Conservation (phyloP, 2,113 vertebrate species). For the Sander lucioperca region DNA sequence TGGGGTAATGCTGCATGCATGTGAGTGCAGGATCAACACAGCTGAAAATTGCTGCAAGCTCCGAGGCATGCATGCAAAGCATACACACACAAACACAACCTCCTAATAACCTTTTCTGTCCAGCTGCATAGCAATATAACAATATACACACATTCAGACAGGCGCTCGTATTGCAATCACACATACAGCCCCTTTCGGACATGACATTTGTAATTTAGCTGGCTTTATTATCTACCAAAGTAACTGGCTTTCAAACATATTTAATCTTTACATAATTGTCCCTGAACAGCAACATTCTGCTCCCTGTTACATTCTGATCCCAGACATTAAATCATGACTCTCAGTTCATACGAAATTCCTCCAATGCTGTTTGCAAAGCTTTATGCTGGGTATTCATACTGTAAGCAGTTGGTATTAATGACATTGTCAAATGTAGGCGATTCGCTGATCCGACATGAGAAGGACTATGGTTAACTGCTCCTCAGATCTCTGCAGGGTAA, state of each 20-base stretch:
- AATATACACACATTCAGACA: neutral
- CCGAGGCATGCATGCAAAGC: constrained; percentile 6
- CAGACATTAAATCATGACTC: neutral
- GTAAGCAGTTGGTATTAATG: neutral
- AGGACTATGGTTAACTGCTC: too few species aligned
- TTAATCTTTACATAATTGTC: neutral
- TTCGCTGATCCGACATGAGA: too few species aligned
- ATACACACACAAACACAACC: constrained; percentile 31
- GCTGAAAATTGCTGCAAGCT: constrained; percentile 31
- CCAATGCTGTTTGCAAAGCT: neutral
- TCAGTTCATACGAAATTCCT: neutral
- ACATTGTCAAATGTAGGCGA: too few species aligned
- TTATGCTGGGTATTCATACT: neutral
- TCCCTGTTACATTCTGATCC: neutral
- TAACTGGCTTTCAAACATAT: neutral
- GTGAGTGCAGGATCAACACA: neutral
- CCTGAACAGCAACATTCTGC: neutral
- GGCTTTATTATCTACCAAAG: neutral
- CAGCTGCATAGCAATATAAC: neutral
- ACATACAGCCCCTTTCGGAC: neutral
- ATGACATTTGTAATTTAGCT: neutral
- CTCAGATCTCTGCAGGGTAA: too few species aligned
- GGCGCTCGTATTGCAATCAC: neutral
- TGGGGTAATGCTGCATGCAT: constrained; percentile 5
- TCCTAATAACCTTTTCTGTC: constrained; percentile 28